Evolutionary conservation across 2,797 vertebrate species (phyloP).

Genomic region (Chloroceryle amazona): DNA sequence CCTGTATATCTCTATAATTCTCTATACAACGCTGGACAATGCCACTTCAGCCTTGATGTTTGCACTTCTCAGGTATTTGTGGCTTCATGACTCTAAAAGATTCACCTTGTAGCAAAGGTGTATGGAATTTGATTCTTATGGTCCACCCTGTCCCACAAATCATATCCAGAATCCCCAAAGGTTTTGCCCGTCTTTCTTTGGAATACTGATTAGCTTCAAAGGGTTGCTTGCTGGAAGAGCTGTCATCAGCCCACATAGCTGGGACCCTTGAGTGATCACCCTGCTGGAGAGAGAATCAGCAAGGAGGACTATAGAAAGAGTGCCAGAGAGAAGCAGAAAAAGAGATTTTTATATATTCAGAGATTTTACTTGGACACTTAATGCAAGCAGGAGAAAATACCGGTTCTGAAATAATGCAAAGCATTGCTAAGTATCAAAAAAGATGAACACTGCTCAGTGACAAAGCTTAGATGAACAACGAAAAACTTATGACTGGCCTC

Average conservation of each 20-base stretch:
- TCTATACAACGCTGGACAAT: background rate
- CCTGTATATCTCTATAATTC: too few relatives aligned
- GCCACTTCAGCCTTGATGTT: background rate
- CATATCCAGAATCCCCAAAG: background rate
- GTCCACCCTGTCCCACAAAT: background rate
- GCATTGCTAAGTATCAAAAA: background rate
- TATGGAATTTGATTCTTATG: background rate
- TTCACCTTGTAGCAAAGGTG: background rate
- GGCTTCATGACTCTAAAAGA: background rate
- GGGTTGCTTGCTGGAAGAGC: background rate
- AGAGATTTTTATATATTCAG: background rate
- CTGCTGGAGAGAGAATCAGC: background rate
- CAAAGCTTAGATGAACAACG: background rate
- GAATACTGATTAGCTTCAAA: conserved; percentile 17
- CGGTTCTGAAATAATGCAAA: background rate
- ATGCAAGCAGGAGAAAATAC: background rate
- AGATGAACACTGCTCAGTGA: background rate
- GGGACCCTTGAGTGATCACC: background rate
- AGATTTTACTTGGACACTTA: background rate
- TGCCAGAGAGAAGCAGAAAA: background rate
- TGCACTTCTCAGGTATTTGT: background rate
- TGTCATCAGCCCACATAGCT: background rate
- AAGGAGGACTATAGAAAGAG: background rate
- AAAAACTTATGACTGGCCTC: background rate
- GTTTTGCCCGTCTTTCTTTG: background rate